Conservation (phyloP, 2,888 invertebrate species). For the Pegoplata infirma region DNA sequence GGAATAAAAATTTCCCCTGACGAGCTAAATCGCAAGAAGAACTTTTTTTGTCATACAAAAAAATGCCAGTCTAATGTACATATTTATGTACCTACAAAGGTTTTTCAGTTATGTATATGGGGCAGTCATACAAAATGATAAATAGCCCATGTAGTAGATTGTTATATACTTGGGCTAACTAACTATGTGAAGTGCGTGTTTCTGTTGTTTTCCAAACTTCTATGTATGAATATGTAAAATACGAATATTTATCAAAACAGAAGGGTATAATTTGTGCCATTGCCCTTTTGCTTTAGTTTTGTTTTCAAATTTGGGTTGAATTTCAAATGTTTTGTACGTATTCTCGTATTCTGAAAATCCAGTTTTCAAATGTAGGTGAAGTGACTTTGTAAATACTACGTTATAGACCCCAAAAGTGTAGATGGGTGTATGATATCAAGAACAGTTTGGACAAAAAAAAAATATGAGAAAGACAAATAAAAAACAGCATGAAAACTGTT, state of each 20-base stretch:
- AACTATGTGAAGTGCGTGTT: conserved; percentile 22
- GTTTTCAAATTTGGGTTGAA: conserved; percentile 44
- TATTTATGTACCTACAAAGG: too few relatives aligned
- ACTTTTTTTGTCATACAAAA: too few relatives aligned
- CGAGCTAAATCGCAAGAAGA: too few relatives aligned
- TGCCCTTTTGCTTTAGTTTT: conserved; percentile 48
- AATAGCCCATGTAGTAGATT: conserved; percentile 39
- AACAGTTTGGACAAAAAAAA: background rate
- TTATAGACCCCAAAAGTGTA: conserved; percentile 5
- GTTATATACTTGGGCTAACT: conserved; percentile 1
- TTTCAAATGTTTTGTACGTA: background rate
- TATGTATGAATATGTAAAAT: conserved; percentile 23
- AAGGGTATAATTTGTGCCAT: conserved; percentile 41
- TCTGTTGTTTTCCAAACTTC: conserved; percentile 23
- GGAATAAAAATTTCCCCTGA: too few relatives aligned
- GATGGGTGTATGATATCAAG: conserved; percentile 8
- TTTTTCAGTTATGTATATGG: too few relatives aligned
- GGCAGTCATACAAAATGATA: conserved; percentile 53
- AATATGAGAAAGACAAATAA: conserved; percentile 5
- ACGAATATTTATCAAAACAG: conserved; percentile 37
- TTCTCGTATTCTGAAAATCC: conserved; percentile 16
- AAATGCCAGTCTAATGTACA: too few relatives aligned
- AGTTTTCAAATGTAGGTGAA: conserved; percentile 50
- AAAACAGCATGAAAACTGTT: conserved; percentile 29
- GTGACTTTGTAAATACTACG: conserved; percentile 22